Conservation (phyloP, 2,113 vertebrate species). For the Nothobranchius furzeri region DNA sequence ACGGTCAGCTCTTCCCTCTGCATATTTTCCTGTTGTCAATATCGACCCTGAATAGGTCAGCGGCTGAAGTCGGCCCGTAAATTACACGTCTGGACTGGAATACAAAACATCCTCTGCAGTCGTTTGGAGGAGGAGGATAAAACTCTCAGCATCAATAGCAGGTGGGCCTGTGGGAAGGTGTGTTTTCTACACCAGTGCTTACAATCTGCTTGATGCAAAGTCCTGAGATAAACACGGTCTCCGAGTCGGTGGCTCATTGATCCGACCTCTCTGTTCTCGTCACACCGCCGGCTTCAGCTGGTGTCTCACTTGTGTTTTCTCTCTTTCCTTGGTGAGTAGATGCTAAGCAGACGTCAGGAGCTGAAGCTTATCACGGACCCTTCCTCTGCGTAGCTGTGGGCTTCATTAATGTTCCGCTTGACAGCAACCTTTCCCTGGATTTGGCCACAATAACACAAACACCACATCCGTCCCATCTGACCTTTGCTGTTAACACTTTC, state of each 20-base stretch:
- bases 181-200: conserved; percentile 16
- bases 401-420: conserved; percentile 12
- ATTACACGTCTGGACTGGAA: conserved; percentile 29
- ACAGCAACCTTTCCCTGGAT: neutral
- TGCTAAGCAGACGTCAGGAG: neutral
- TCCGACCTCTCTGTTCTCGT: conserved; percentile 8
- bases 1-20: neutral
- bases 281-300: neutral
- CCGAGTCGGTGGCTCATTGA: conserved; percentile 25
- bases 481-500: conserved; percentile 7
- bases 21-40: conserved; percentile 15
- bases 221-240: neutral
- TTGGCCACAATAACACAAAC: conserved; percentile 7
- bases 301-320: conserved; percentile 6
- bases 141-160: conserved; percentile 17
- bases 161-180: conserved; percentile 11
- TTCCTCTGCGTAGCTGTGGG: neutral
- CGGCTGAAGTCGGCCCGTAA: conserved; percentile 8
- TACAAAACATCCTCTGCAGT: conserved; percentile 24
- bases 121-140: conserved; percentile 7
- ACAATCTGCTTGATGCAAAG: conserved; percentile 15
- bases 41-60: conserved; percentile 17
- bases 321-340: conserved; percentile 1
- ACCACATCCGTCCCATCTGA: neutral
- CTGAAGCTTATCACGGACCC: neutral